Conservation (phyloP, 2,113 vertebrate genomes). For the Antechinus stuartii region DNA sequence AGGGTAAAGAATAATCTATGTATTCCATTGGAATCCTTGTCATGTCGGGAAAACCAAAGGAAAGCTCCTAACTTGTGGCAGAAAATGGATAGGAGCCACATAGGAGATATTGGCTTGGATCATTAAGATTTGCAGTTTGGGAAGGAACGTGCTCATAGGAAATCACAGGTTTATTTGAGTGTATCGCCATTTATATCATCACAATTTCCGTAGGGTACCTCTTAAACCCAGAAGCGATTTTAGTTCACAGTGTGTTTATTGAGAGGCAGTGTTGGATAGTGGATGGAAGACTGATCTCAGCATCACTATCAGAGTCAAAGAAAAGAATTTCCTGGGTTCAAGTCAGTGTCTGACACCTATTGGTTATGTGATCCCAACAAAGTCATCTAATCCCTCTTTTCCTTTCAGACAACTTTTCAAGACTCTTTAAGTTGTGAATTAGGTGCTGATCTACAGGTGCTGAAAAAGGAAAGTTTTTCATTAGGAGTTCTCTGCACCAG, state of each 20-base stretch:
- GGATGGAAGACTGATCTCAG: not conserved
- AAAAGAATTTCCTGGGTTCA: not conserved
- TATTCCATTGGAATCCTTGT: not conserved
- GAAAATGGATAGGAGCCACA: not conserved
- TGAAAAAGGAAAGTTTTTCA: not conserved
- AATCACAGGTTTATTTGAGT: not conserved
- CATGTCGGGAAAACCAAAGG: not conserved
- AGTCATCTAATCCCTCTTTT: not conserved
- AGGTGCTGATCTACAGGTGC: not conserved
- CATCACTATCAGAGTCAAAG: not conserved
- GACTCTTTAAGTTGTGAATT: not conserved
- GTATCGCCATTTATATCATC: not conserved
- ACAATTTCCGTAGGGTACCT: conserved; percentile 13
- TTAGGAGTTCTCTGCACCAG: not conserved
- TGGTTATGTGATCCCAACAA: not conserved
- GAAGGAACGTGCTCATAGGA: not conserved
- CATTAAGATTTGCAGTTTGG: not conserved
- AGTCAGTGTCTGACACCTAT: not conserved
- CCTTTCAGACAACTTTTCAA: not conserved
- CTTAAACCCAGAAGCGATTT: conserved; percentile 45
- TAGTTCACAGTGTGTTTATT: conserved; percentile 52
- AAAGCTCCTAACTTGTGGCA: not conserved
- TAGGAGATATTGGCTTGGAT: not conserved
- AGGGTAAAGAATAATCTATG: not conserved
- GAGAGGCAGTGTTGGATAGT: not conserved